phyloP scores from a whole-genome alignment of 1,140 invertebrate genomes.

The Xylocopa sonorina region DNA sequence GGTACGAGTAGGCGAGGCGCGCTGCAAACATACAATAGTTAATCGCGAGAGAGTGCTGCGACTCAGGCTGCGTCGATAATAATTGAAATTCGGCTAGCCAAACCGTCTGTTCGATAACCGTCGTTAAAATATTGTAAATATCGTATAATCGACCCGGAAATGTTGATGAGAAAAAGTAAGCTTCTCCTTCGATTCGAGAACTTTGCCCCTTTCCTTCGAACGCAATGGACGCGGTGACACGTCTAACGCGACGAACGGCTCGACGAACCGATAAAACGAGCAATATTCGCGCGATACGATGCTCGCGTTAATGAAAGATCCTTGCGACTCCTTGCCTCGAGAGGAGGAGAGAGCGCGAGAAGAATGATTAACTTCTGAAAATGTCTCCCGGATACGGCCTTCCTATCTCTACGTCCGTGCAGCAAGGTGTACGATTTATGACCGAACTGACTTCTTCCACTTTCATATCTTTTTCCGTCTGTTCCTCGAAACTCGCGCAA shows the following conservation, averaged over 20 bases:
- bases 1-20: neutral
- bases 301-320: conserved; percentile 43
- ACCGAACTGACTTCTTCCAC: conserved; percentile 72
- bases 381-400: conserved; percentile 71
- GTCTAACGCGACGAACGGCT: neutral
- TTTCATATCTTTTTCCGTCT: conserved; percentile 65
- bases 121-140: too few species aligned
- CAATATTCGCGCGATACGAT: neutral
- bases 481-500: conserved; percentile 48
- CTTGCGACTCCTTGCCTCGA: conserved; percentile 22
- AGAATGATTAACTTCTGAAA: conserved; percentile 57
- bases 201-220: too few species aligned
- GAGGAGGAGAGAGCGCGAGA: neutral
- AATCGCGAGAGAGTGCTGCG: conserved; percentile 26
- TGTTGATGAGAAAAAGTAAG: too few species aligned
- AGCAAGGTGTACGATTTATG: conserved; percentile 78
- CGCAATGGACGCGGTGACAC: neutral
- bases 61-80: conserved; percentile 54
- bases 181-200: neutral
- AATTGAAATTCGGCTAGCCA: conserved; percentile 67
- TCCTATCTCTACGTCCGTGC: conserved; percentile 76
- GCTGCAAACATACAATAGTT: conserved; percentile 22
- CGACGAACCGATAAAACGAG: neutral
- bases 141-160: too few species aligned
- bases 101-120: too few species aligned